phyloP scores from a whole-genome alignment of 2,888 invertebrate species.

The Nudaria mundana region DNA sequence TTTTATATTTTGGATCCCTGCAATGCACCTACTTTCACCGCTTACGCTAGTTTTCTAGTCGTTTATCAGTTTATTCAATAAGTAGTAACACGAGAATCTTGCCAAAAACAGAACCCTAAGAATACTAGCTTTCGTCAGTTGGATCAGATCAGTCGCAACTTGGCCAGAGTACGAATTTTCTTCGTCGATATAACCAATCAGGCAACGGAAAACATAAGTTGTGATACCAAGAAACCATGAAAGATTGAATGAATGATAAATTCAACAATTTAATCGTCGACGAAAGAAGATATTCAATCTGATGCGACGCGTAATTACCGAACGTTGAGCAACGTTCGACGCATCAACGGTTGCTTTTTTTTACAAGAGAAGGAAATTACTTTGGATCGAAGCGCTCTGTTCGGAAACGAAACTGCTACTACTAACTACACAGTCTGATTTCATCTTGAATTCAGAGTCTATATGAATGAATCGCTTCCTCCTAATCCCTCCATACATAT shows the following conservation, averaged over 20 bases:
- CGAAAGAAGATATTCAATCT: slow-evolving; percentile 4
- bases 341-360: slow-evolving; percentile 54
- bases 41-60: slow-evolving; percentile 59
- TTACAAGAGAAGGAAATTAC: slow-evolving; percentile 58
- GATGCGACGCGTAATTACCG: slow-evolving; percentile 24
- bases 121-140: no score
- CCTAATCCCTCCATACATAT: no score
- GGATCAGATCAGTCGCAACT: no score
- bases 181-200: no score
- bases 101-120: no score
- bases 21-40: slow-evolving; percentile 57
- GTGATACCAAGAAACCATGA: not conserved
- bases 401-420: slow-evolving; percentile 42
- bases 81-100: no score
- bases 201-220: no score
- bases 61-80: slow-evolving; percentile 27
- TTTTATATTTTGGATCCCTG: slow-evolving; percentile 40
- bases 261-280: not conserved
- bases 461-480: no score
- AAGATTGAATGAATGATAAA: not conserved
- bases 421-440: no score
- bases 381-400: slow-evolving; percentile 48
- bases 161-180: no score
- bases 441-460: no score
- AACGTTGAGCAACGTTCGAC: slow-evolving; percentile 37